A percentile compares a stretch with the other conserved stretches of the same genome.
These are phyloP conservation scores for Anoplolepis gracilipes DNA, from an alignment of 1,140 invertebrate species.

Conservation along the genomic window DNA sequence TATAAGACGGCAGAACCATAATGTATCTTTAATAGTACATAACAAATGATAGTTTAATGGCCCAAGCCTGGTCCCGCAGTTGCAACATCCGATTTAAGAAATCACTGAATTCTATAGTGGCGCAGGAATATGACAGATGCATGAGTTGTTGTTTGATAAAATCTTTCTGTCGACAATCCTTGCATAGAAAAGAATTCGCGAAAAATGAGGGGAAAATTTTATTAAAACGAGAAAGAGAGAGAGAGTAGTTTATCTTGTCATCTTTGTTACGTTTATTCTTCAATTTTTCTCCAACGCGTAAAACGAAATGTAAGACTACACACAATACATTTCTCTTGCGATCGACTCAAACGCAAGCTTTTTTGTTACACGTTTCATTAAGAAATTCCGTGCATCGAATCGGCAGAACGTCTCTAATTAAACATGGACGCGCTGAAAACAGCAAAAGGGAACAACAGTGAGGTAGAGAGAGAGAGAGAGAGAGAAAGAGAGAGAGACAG, in stretches of 20 bases:
- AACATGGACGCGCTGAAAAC: not conserved
- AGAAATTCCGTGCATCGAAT: conserved; percentile 12
- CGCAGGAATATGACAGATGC: conserved; percentile 7
- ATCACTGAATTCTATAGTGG: conserved; percentile 1
- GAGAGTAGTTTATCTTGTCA: not conserved
- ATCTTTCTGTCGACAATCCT: conserved; percentile 3
- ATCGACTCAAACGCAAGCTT: not conserved
- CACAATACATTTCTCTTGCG: not conserved
- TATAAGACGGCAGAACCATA: not conserved
- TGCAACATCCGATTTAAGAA: conserved; percentile 27
- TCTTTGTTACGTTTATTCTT: not conserved
- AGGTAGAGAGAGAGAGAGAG: not conserved
- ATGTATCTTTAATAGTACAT: conserved; percentile 38
- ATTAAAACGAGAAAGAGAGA: not conserved
- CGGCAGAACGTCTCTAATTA: not conserved
- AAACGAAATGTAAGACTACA: not conserved
- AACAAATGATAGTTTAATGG: conserved; percentile 50
- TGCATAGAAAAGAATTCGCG: not conserved
- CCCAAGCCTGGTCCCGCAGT: not conserved
- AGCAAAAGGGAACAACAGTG: not conserved
- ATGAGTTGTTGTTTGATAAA: conserved; percentile 15
- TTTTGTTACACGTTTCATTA: conserved; percentile 27
- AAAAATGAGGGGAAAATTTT: not conserved
- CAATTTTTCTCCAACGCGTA: too few species aligned
- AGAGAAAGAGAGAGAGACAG: not conserved